Percentiles rank a stretch among this genome's conserved stretches.
Conservation (phyloP, 2,113 vertebrate species). For the Odontophorus gujanensis region DNA sequence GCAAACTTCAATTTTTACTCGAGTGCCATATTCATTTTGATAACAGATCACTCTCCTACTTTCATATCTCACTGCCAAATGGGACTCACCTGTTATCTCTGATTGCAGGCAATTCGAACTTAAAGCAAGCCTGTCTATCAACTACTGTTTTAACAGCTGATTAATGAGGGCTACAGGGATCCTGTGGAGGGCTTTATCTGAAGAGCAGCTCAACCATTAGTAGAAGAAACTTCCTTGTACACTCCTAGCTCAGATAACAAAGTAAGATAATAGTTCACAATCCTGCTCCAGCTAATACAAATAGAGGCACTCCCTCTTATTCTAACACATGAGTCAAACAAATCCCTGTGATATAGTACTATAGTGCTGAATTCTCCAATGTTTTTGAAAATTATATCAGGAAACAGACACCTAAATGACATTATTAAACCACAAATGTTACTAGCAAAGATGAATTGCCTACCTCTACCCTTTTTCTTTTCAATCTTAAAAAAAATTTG, state of each 20-base stretch:
- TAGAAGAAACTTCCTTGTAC: conserved; percentile 85
- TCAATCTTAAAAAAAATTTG: background rate
- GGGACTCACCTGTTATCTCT: conserved; percentile 82
- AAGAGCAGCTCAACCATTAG: conserved; percentile 85
- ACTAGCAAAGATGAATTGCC: background rate
- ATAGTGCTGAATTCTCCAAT: conserved; percentile 46
- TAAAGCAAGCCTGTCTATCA: conserved; percentile 83
- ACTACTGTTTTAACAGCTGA: conserved; percentile 86
- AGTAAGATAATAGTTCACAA: conserved; percentile 81
- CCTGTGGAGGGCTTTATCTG: conserved; percentile 83
- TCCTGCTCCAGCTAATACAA: conserved; percentile 81
- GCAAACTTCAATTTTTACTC: conserved; percentile 61
- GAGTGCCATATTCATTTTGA: conserved; percentile 69
- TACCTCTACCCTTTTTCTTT: background rate
- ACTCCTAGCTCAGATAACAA: conserved; percentile 87
- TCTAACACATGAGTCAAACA: conserved; percentile 71
- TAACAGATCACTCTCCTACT: conserved; percentile 70
- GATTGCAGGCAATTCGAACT: conserved; percentile 83
- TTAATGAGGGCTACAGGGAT: conserved; percentile 82
- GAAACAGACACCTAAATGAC: conserved; percentile 41
- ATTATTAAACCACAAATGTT: background rate
- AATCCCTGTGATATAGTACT: conserved; percentile 48
- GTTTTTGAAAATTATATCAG: conserved; percentile 49
- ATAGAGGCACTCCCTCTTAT: conserved; percentile 83
- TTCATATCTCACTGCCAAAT: conserved; percentile 76